Percentiles rank a stretch among this genome's conserved stretches.
These are phyloP conservation scores for Hirtodrosophila histrioides DNA, from an alignment of 2,888 invertebrate species.

Conservation along the genomic window DNA sequence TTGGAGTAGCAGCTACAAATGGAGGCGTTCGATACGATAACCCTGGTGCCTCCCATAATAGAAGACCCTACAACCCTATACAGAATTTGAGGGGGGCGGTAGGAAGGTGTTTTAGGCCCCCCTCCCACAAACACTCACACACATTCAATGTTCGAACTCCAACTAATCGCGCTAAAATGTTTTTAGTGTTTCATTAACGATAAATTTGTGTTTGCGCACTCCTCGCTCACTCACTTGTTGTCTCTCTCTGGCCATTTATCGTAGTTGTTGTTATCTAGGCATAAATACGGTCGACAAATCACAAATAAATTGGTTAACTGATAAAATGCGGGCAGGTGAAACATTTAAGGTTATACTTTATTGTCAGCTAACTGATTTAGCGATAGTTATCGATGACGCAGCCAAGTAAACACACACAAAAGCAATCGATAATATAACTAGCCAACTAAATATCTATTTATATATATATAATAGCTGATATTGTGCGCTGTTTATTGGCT, in stretches of 20 bases:
- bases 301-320: constrained; percentile 25
- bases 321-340: constrained; percentile 11
- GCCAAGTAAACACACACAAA: background rate
- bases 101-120: too few species aligned
- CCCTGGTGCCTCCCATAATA: too few species aligned
- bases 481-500: too few species aligned
- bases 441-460: too few species aligned
- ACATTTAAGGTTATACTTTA: background rate
- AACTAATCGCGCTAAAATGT: constrained; percentile 64
- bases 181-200: constrained; percentile 59
- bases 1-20: background rate
- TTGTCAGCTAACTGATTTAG: background rate
- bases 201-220: constrained; percentile 1
- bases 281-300: constrained; percentile 17
- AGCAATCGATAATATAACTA: constrained; percentile 3
- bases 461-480: background rate
- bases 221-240: background rate
- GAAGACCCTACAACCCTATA: too few species aligned
- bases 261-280: constrained; percentile 10
- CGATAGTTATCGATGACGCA: constrained; percentile 26
- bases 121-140: too few species aligned
- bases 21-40: too few species aligned
- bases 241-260: constrained; percentile 11
- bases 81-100: too few species aligned
- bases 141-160: background rate